Conservation (phyloP, 2,113 vertebrate species). For the Otocyon megalotis region DNA sequence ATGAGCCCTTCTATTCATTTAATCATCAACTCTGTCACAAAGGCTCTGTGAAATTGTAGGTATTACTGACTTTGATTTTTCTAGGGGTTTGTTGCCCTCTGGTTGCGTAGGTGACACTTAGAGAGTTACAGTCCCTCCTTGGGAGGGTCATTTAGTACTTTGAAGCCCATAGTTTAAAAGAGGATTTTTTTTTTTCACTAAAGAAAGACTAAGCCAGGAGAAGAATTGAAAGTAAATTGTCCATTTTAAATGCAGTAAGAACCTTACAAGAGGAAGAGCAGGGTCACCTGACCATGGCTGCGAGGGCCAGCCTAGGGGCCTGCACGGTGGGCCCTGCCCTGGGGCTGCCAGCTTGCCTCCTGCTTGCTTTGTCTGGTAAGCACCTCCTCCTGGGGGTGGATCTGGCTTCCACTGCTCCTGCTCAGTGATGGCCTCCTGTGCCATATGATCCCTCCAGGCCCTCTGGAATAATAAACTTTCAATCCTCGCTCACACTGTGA, state of each 20-base stretch:
- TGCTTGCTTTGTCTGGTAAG: background rate
- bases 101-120: background rate
- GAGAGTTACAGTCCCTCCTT: background rate
- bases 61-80: conserved; percentile 43
- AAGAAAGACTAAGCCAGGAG: background rate
- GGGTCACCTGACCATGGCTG: background rate
- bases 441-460: conserved; percentile 62
- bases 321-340: too few relatives aligned
- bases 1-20: conserved; percentile 38
- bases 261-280: background rate
- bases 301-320: too few relatives aligned
- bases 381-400: background rate
- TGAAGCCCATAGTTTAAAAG: background rate
- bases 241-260: conserved; percentile 14
- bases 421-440: conserved; percentile 5
- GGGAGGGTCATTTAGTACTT: background rate
- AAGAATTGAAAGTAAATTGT: background rate
- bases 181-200: background rate
- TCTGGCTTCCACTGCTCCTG: conserved; percentile 47
- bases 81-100: conserved; percentile 5
- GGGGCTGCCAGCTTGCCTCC: background rate
- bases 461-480: conserved; percentile 65
- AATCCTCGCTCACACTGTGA: conserved; percentile 74
- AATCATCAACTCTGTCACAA: conserved; percentile 28
- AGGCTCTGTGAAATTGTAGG: conserved; percentile 54